phyloP scores from a whole-genome alignment of 2,888 invertebrate genomes.

The Eutolmus rufibarbis region DNA sequence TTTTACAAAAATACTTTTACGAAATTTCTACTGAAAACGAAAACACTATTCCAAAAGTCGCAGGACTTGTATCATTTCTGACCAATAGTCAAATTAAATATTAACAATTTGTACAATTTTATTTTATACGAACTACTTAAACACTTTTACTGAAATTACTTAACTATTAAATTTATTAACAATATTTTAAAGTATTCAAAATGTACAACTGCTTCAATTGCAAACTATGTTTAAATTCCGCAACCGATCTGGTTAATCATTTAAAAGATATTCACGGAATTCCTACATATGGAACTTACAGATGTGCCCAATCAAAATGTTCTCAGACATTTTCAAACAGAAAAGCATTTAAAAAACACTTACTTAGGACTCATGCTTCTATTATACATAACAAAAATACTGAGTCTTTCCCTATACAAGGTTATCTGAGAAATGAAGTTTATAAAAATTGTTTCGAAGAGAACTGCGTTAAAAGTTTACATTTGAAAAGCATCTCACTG shows the following conservation, averaged over 20 bases:
- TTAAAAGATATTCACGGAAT: too few relatives aligned
- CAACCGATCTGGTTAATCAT: too few relatives aligned
- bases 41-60: neutral
- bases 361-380: neutral
- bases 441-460: neutral
- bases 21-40: neutral
- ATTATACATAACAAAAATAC: neutral
- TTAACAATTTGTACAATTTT: neutral
- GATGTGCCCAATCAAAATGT: too few relatives aligned
- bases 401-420: neutral
- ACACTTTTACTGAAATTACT: neutral
- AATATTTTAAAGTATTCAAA: neutral
- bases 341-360: neutral
- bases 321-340: too few relatives aligned
- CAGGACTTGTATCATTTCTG: slow-evolving; percentile 18
- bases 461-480: neutral
- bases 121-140: neutral
- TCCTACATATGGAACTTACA: too few relatives aligned
- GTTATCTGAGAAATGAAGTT: neutral
- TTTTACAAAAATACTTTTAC: slow-evolving; percentile 16
- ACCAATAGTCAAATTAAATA: neutral
- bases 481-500: neutral
- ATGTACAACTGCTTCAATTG: neutral
- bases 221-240: neutral
- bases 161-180: neutral